Percentiles rank a stretch among this genome's conserved stretches.
Conservation (phyloP, 2,888 invertebrate species). For the Trissoscelio sp. region DNA sequence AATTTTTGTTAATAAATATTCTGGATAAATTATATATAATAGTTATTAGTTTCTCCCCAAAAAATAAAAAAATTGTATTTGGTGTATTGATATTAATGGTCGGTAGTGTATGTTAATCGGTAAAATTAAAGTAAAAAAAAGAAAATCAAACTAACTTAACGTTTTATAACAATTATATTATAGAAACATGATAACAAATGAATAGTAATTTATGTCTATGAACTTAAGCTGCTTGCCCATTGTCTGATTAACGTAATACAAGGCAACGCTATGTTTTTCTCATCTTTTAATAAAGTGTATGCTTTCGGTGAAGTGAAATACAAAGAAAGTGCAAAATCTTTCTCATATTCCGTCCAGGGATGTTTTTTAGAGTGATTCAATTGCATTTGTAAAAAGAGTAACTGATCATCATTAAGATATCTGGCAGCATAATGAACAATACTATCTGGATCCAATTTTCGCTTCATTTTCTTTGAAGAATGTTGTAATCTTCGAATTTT, state of each 20-base stretch:
- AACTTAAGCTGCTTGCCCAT: slow-evolving; percentile 44
- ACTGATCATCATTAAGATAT: slow-evolving; percentile 49
- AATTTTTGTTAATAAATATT: too few relatives aligned
- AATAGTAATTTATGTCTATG: background rate
- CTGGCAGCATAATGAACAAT: slow-evolving; percentile 49
- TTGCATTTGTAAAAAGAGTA: slow-evolving; percentile 59
- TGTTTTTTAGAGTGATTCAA: slow-evolving; percentile 59
- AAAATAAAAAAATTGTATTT: too few relatives aligned
- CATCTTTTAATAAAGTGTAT: slow-evolving; percentile 34
- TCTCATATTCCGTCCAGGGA: slow-evolving; percentile 58
- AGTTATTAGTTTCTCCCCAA: too few relatives aligned
- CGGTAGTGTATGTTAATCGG: too few relatives aligned
- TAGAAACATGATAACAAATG: too few relatives aligned
- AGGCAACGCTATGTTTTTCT: slow-evolving; percentile 47
- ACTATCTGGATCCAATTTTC: slow-evolving; percentile 44
- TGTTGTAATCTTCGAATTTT: slow-evolving; percentile 44
- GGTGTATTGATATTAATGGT: too few relatives aligned
- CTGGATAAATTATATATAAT: too few relatives aligned
- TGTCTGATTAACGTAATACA: slow-evolving; percentile 49
- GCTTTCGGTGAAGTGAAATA: slow-evolving; percentile 56
- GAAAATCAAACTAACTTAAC: too few relatives aligned
- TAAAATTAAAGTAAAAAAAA: too few relatives aligned
- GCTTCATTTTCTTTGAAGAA: slow-evolving; percentile 45
- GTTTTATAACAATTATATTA: too few relatives aligned
- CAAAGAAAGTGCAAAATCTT: slow-evolving; percentile 52